A percentile compares a stretch with the other conserved stretches of the same genome.
Conservation (phyloP, 2,113 vertebrate species). For the Lipophrys pholis region DNA sequence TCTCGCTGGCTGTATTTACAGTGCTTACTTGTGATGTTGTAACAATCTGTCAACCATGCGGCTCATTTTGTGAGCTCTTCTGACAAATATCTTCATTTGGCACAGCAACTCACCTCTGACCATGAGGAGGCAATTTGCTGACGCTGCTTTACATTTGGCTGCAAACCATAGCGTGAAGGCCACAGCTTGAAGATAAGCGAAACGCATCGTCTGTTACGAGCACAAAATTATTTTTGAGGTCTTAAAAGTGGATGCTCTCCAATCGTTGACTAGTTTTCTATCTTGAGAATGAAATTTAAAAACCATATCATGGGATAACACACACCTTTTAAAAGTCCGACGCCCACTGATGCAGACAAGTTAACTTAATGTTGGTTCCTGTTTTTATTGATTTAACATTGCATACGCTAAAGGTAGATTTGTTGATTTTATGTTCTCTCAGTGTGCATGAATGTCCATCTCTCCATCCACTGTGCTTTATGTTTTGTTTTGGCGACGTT, state of each 20-base stretch:
- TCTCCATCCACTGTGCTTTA: slow-evolving; percentile 36
- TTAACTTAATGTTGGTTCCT: slow-evolving; percentile 29
- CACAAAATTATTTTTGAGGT: background rate
- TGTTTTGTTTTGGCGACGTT: slow-evolving; percentile 46
- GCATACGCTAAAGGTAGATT: slow-evolving; percentile 52
- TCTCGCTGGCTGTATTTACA: background rate
- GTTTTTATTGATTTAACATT: slow-evolving; percentile 2
- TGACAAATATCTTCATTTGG: background rate
- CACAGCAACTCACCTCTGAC: background rate
- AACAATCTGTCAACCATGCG: background rate
- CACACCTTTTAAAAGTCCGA: background rate
- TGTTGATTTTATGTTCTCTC: slow-evolving; percentile 28
- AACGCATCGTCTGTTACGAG: background rate
- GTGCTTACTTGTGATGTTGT: background rate
- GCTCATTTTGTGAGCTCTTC: background rate
- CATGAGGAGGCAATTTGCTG: too few relatives aligned
- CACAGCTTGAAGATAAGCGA: background rate
- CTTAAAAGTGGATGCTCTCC: background rate
- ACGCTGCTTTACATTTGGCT: background rate
- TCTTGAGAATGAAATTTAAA: background rate
- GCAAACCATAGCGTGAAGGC: background rate
- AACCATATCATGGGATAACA: background rate
- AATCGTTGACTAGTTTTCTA: background rate
- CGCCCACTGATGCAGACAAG: background rate
- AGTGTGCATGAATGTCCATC: slow-evolving; percentile 36